These are phyloP conservation scores for Pelodytes ibericus DNA, from an alignment of 2,797 vertebrate species.

Conservation along the genomic window DNA sequence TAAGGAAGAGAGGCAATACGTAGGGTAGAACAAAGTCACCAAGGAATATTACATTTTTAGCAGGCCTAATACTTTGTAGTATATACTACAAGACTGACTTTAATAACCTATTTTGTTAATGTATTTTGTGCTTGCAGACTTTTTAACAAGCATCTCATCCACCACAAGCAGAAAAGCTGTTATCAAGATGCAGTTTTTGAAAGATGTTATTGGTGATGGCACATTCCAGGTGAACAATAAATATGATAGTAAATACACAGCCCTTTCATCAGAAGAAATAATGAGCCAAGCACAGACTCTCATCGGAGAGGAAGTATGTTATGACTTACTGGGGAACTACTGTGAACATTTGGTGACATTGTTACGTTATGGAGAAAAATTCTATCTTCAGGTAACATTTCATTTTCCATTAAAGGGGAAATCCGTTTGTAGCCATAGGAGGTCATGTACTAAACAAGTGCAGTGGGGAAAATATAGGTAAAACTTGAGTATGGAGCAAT, in stretches of 20 bases:
- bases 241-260: constrained; percentile 79
- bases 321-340: constrained; percentile 86
- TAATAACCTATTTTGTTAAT: constrained; percentile 36
- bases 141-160: constrained; percentile 83
- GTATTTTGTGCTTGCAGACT: constrained; percentile 77
- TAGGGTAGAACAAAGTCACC: no score
- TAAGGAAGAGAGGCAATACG: no score
- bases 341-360: constrained; percentile 94
- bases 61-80: no score
- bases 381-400: constrained; percentile 84
- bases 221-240: constrained; percentile 89
- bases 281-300: constrained; percentile 77
- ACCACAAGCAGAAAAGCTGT: constrained; percentile 87
- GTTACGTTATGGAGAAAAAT: constrained; percentile 86
- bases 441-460: no score
- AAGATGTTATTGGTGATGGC: constrained; percentile 85
- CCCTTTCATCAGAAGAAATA: constrained; percentile 80
- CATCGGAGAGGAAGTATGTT: constrained; percentile 85
- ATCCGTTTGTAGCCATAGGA: no score
- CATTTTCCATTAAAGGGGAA: no score
- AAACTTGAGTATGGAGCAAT: no score
- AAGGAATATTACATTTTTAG: no score
- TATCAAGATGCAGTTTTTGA: constrained; percentile 90
- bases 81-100: no score
- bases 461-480: no score